Evolutionary conservation across 2,888 invertebrate genomes (phyloP), one percentile per base, ranked within the genome.

Genomic region (Lymantria dispar): DNA sequence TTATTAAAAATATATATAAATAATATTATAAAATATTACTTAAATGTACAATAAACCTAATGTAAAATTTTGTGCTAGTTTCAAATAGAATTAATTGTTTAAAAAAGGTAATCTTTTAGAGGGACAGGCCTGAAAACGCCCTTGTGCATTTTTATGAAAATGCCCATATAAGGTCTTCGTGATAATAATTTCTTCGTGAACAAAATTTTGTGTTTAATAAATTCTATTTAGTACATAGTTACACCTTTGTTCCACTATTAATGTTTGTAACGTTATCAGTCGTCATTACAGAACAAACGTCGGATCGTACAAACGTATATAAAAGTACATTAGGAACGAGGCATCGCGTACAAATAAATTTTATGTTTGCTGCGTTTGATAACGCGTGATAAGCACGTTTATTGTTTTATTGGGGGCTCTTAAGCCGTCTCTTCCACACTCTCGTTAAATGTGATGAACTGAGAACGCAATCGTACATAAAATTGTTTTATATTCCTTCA

Each of bases 321-420:
- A 60, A 60, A 56, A 78, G 70, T 71, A 74, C 79, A 79, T 68
- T 68, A 64, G 57, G 45, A 58, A 78, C 80, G 72, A 71, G n/a
- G 8, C 68, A 66, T 76, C 75, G 64, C 70, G 85, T 81, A 74
- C 85, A 87, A 87, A 87, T 85, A 87, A 77, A 83, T 79, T 84
- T 72, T 71, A 80, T 86, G 85, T 86, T 86, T 85, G 85, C 80
- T 76, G 74, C 70, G 53, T 80, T 78, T 86, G 86, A 87, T 86
- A 87, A 83, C 76, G 67, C 56, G 72, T 83, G 89, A 89, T 89
- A 90, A 89, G 77, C 69, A 67, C 76, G 77, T 79, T 85, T 84
- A 89, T 90, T 88, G 90, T 89, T 90, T 90, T 89, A 90, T 87
- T 86, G 85, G 76, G 60, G 78, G 87, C 73, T 78, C 82, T 70